Evolutionary conservation across 2,113 vertebrate species (phyloP).

Genomic region (Rhineura floridana): DNA sequence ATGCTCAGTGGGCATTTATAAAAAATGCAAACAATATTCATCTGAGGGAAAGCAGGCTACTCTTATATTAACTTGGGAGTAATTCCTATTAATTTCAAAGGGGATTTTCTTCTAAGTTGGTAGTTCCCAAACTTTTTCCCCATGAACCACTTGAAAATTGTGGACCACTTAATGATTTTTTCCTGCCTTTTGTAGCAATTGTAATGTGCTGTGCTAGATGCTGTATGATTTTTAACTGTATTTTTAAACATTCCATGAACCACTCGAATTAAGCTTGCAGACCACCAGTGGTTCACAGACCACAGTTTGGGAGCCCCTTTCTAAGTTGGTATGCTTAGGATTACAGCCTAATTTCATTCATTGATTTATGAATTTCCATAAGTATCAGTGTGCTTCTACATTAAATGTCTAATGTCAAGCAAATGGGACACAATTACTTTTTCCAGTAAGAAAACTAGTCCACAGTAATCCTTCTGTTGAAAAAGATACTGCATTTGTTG

Average conservation of each 20-base stretch:
- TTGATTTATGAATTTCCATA: background rate
- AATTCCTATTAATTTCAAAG: background rate
- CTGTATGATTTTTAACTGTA: too few species aligned
- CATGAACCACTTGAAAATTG: too few species aligned
- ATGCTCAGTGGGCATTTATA: background rate
- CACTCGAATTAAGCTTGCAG: too few species aligned
- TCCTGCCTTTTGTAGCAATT: too few species aligned
- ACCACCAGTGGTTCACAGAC: too few species aligned
- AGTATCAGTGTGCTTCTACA: background rate
- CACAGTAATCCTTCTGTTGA: background rate
- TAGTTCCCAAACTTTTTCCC: too few species aligned
- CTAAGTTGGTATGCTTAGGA: background rate
- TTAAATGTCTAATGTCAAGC: background rate
- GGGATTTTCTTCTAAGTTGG: too few species aligned
- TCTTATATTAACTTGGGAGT: background rate
- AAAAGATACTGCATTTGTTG: background rate
- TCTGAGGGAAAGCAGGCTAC: background rate
- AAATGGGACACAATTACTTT: background rate
- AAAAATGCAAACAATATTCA: background rate
- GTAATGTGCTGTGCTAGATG: too few species aligned
- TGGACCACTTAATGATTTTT: too few species aligned
- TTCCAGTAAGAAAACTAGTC: background rate
- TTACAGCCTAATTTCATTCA: background rate
- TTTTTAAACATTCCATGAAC: too few species aligned
- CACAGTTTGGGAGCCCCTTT: too few species aligned